These are phyloP conservation scores for Eutrigla gurnardus DNA, from an alignment of 2,797 vertebrate species.

Conservation along the genomic window DNA sequence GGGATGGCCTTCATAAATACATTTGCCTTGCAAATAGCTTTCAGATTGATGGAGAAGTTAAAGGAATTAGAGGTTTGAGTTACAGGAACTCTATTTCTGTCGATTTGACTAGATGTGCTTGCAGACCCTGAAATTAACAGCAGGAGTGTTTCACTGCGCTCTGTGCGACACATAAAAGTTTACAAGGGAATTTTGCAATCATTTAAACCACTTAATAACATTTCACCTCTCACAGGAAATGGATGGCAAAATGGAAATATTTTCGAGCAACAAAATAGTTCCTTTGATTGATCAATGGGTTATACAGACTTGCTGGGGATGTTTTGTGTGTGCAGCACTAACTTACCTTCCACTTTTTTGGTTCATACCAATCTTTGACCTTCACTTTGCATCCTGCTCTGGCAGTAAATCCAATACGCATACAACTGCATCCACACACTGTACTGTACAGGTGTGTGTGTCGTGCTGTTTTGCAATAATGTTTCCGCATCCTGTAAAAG, in stretches of 20 bases:
- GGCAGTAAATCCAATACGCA: too few species aligned
- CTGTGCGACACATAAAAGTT: slow-evolving; percentile 22
- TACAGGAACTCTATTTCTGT: neutral
- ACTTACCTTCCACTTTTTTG: neutral
- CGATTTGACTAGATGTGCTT: neutral
- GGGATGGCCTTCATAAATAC: neutral
- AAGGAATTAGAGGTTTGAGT: neutral
- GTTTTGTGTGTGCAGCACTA: neutral
- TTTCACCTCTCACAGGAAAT: slow-evolving; percentile 8
- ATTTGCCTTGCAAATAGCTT: neutral
- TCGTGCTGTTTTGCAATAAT: slow-evolving; percentile 31
- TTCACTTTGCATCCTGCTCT: neutral
- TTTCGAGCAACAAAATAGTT: neutral
- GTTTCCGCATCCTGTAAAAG: slow-evolving; percentile 40
- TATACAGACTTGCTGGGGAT: neutral
- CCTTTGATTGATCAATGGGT: neutral
- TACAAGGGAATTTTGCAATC: slow-evolving; percentile 21
- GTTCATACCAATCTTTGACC: neutral
- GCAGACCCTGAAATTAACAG: neutral
- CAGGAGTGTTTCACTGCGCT: slow-evolving; percentile 11
- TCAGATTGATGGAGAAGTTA: slow-evolving; percentile 2
- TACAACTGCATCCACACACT: neutral
- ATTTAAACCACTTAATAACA: slow-evolving; percentile 21
- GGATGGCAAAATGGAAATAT: slow-evolving; percentile 3
- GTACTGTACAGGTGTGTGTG: slow-evolving; percentile 12